Evolutionary conservation across 2,888 invertebrate genomes (phyloP).

Genomic region (Mycogona germanica): DNA sequence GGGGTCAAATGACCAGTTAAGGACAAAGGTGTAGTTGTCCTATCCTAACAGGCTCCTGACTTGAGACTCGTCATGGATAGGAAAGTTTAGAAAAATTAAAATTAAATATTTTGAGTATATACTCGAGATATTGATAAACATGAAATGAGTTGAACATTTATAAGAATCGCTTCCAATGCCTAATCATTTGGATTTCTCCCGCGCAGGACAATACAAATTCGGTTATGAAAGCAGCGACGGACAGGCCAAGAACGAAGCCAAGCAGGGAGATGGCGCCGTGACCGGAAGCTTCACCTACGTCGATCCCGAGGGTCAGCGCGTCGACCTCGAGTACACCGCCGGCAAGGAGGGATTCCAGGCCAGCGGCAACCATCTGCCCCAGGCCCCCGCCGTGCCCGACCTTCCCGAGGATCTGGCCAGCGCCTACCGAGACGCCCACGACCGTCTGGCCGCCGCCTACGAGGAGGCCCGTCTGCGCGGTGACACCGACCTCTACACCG

Average conservation of each 20-base stretch:
- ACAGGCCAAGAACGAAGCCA: conserved; percentile 57
- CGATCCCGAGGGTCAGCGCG: conserved; percentile 44
- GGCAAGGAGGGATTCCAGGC: conserved; percentile 64
- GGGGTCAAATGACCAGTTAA: no score
- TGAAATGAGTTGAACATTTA: no score
- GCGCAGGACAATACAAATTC: conserved; percentile 52
- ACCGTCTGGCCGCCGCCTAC: conserved; percentile 5
- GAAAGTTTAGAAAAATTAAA: no score
- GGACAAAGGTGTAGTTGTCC: no score
- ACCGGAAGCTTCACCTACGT: conserved; percentile 57
- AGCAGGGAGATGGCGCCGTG: conserved; percentile 50
- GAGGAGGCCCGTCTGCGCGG: neutral
- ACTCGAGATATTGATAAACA: no score
- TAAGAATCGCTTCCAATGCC: no score
- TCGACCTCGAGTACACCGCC: conserved; percentile 46
- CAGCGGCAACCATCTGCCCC: conserved; percentile 41
- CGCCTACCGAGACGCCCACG: conserved; percentile 11
- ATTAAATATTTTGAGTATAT: no score
- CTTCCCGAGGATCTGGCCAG: conserved; percentile 1
- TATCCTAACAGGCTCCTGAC: no score
- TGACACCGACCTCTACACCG: neutral
- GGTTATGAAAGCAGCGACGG: conserved; percentile 55
- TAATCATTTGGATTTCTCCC: no score
- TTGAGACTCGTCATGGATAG: no score
- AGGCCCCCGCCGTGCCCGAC: conserved; percentile 8